Base-by-base conservation (phyloP, 2,888 invertebrate genomes). In the Aproaerema taeniolella region DNA sequence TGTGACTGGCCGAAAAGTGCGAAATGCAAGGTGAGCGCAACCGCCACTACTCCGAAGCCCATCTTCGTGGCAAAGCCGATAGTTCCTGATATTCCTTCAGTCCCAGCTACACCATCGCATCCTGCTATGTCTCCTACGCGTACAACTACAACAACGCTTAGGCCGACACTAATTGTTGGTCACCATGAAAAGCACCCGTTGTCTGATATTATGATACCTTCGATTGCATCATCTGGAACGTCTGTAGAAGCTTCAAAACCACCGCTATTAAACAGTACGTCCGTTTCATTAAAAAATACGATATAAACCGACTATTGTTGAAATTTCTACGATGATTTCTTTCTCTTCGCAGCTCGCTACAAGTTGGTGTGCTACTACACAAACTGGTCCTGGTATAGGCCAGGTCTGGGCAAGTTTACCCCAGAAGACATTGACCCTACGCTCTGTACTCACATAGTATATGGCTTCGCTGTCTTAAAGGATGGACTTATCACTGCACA, bases 381-480 rank as follows among this genome's bases (percentile, higher is more conserved):
- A 0, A 96, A 96, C 66, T 97, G 96, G 96, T 95, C 96, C 0
- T 96, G 96, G 95, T 96, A 95, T 63, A 88, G 95, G 15, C 91
- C 91, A 54, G 95, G 95, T 0, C 64, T 89, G 24, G 96, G 95
- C 29, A 94, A 94, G 62, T 97, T 93, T 58, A 87, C 91, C 1
- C 96, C 96, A 0, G 95, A 95, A 61, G 90, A 96, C 59, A 95
- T 96, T 35, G 93, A 96, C 59, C 91, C 95, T 1, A 90, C 92
- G 43, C 88, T 97, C 0, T 98, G 97, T 64, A 97, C 97, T 0
- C 97, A 98, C 66, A 91, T 98, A 38, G 91, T 97, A 1, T 97
- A 97, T 63, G 97, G 97, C 8, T 97, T 97, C 61, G 97, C 96
- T 0, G 95, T 96, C n/a, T 78, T 97, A 35, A 91, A 91, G 50